phyloP scores from a whole-genome alignment of 2,113 vertebrate species.

The Forbesichthys agassizii region DNA sequence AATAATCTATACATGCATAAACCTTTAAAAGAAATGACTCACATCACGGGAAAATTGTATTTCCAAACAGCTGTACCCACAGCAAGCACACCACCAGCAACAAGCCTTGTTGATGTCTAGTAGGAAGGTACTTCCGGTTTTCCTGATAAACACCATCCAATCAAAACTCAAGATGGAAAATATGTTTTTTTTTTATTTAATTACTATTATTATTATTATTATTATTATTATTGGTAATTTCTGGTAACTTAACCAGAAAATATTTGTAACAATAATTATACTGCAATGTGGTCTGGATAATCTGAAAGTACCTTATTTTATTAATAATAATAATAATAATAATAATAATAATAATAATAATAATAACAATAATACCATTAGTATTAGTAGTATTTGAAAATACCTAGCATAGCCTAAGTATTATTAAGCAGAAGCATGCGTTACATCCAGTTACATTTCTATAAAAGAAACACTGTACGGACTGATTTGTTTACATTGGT shows the following conservation, averaged over 20 bases:
- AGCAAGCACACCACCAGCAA: constrained; percentile 17
- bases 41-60: constrained; percentile 35
- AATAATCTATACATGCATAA: not conserved
- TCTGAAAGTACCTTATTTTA: too few species aligned
- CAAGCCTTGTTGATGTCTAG: constrained; percentile 5
- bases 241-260: too few species aligned
- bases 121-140: constrained; percentile 39
- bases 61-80: not conserved
- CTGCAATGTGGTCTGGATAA: too few species aligned
- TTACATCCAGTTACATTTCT: not conserved
- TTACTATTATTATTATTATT: too few species aligned
- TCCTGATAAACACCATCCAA: constrained; percentile 35
- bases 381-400: too few species aligned
- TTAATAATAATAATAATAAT: too few species aligned
- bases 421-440: too few species aligned
- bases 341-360: too few species aligned
- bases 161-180: constrained; percentile 40
- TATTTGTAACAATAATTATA: too few species aligned
- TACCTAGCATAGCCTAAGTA: too few species aligned
- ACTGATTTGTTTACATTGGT: not conserved
- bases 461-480: not conserved
- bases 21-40: not conserved
- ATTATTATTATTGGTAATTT: not conserved
- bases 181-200: not conserved
- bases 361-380: too few species aligned